Evolutionary conservation across 2,888 invertebrate species (phyloP).

Genomic region (Halictus quadricinctus): DNA sequence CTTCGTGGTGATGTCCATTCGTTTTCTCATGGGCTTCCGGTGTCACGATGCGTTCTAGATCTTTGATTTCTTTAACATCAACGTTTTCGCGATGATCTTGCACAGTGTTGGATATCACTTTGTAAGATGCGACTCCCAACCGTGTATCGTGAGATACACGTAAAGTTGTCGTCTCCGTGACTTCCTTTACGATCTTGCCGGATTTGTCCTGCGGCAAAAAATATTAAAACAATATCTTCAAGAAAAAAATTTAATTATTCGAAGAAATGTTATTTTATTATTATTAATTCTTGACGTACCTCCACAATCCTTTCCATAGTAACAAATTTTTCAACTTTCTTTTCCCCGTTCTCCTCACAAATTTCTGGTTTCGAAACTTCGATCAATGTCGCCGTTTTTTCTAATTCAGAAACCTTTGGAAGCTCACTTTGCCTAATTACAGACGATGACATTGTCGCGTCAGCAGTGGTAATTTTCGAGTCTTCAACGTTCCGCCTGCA

Average conservation of each 20-base stretch:
- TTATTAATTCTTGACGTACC: slow-evolving; percentile 31
- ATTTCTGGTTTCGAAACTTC: slow-evolving; percentile 26
- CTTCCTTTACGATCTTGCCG: slow-evolving; percentile 83
- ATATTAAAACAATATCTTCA: background rate
- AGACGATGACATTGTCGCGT: slow-evolving; percentile 4
- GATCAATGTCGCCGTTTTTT: background rate
- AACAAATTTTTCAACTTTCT: slow-evolving; percentile 46
- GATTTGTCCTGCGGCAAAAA: slow-evolving; percentile 75
- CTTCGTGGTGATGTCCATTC: slow-evolving; percentile 42
- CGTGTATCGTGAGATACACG: slow-evolving; percentile 84
- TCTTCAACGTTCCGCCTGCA: slow-evolving; percentile 51
- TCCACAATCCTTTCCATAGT: slow-evolving; percentile 58
- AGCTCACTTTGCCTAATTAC: slow-evolving; percentile 28
- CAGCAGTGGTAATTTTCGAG: slow-evolving; percentile 38
- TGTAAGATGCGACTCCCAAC: slow-evolving; percentile 84
- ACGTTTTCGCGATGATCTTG: slow-evolving; percentile 77
- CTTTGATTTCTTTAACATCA: slow-evolving; percentile 71
- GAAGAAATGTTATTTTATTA: background rate
- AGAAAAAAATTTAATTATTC: background rate
- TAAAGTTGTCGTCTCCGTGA: slow-evolving; percentile 84
- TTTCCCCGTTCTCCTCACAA: slow-evolving; percentile 16
- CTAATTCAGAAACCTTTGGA: slow-evolving; percentile 21
- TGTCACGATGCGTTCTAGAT: slow-evolving; percentile 58
- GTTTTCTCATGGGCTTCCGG: slow-evolving; percentile 43
- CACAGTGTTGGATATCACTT: slow-evolving; percentile 83